phyloP scores from a whole-genome alignment of 2,888 invertebrate species.

The Automeris io region DNA sequence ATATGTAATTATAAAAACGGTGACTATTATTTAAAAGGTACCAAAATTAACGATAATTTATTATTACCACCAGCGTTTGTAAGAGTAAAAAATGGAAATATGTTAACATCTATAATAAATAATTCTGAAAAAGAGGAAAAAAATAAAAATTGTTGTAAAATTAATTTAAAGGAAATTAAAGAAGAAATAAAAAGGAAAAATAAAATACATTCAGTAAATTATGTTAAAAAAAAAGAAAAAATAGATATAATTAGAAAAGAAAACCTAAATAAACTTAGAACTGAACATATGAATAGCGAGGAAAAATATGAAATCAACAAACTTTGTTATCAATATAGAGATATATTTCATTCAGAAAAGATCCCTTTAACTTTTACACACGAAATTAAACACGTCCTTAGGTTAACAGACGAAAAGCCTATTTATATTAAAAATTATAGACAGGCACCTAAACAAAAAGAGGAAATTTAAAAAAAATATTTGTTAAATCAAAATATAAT shows the following conservation, averaged over 20 bases:
- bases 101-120: constrained; percentile 16
- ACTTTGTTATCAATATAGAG: constrained; percentile 16
- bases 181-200: constrained; percentile 18
- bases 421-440: constrained; percentile 12
- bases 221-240: constrained; percentile 17
- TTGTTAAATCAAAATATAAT: constrained; percentile 13
- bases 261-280: constrained; percentile 22
- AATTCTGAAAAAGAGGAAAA: constrained; percentile 7
- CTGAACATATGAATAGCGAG: constrained; percentile 24
- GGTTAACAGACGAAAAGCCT: constrained; percentile 10
- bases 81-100: constrained; percentile 14
- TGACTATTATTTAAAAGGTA: constrained; percentile 12
- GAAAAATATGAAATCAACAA: constrained; percentile 20
- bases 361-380: constrained; percentile 14
- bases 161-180: constrained; percentile 18
- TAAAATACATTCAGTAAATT: constrained; percentile 17
- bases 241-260: constrained; percentile 8
- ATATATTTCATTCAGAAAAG: constrained; percentile 18
- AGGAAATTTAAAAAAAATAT: constrained; percentile 13
- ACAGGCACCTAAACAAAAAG: constrained; percentile 10
- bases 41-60: constrained; percentile 13
- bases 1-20: constrained; percentile 19
- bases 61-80: constrained; percentile 15
- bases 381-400: constrained; percentile 11
- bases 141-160: constrained; percentile 17